Conservation (phyloP, 2,113 vertebrate species). For the Otocyon megalotis region DNA sequence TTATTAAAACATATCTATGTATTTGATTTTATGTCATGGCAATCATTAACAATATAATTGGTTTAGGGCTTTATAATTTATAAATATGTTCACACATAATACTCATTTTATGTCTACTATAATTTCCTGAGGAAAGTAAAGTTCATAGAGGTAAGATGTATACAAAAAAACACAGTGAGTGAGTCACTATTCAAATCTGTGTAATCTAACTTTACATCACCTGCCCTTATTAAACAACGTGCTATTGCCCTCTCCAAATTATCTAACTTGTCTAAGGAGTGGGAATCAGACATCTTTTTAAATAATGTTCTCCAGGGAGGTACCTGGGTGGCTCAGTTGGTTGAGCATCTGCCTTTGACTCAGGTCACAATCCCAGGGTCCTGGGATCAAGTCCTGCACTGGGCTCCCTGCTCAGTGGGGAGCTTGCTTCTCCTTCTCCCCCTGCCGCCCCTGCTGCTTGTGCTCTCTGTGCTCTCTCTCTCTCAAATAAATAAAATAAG, state of each 20-base stretch:
- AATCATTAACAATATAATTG: neutral
- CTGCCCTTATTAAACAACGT: neutral
- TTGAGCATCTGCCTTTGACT: neutral
- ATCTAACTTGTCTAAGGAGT: neutral
- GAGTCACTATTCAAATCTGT: neutral
- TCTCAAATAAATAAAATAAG: neutral
- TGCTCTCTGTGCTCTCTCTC: neutral
- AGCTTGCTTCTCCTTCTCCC: neutral
- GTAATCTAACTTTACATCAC: neutral
- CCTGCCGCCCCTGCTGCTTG: neutral
- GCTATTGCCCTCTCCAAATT: neutral
- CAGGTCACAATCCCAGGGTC: neutral
- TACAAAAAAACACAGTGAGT: neutral
- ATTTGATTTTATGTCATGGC: neutral
- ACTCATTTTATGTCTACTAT: neutral
- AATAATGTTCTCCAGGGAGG: neutral
- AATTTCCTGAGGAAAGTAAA: constrained; percentile 48
- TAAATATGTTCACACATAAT: neutral
- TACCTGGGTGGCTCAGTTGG: neutral
- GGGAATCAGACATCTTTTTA: neutral
- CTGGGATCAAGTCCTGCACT: neutral
- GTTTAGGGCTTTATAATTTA: constrained; percentile 33
- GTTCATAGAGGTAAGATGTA: neutral
- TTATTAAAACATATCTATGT: neutral
- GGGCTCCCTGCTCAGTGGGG: neutral